phyloP scores from a whole-genome alignment of 2,888 invertebrate species.

The Helobdella robusta region DNA sequence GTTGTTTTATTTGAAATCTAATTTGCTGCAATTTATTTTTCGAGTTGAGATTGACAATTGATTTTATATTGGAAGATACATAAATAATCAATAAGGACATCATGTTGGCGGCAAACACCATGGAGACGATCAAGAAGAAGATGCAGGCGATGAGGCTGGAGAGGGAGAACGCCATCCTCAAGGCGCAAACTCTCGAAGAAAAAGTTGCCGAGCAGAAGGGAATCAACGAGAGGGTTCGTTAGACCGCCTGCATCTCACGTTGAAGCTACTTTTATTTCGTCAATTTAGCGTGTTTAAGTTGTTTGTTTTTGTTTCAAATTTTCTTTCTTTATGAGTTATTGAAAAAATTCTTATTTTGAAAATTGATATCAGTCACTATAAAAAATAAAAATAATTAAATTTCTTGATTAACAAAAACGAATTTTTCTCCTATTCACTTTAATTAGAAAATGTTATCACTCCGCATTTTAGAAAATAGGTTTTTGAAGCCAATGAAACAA shows the following conservation, averaged over 20 bases:
- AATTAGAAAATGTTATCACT: no score
- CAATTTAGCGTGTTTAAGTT: background rate
- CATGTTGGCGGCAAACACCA: slow-evolving; percentile 26
- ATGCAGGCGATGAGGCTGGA: slow-evolving; percentile 29
- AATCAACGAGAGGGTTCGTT: slow-evolving; percentile 24
- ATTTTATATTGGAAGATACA: no score
- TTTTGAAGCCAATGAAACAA: no score
- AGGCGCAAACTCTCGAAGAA: slow-evolving; percentile 22
- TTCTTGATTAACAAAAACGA: no score
- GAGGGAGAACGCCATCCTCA: slow-evolving; percentile 23
- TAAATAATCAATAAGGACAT: no score
- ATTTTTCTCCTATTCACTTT: no score
- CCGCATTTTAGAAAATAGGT: no score
- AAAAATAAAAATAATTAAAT: no score
- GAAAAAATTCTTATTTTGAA: background rate
- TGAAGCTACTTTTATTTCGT: background rate
- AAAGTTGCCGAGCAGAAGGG: slow-evolving; percentile 27
- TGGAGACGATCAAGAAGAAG: slow-evolving; percentile 30
- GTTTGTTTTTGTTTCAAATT: background rate
- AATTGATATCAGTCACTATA: background rate
- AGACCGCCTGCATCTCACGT: background rate
- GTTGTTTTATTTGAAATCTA: no score
- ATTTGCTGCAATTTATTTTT: no score
- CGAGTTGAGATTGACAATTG: no score
- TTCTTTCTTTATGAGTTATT: background rate